Conservation (phyloP, 1,140 invertebrate species). For the Brachionus rotundiformis region DNA sequence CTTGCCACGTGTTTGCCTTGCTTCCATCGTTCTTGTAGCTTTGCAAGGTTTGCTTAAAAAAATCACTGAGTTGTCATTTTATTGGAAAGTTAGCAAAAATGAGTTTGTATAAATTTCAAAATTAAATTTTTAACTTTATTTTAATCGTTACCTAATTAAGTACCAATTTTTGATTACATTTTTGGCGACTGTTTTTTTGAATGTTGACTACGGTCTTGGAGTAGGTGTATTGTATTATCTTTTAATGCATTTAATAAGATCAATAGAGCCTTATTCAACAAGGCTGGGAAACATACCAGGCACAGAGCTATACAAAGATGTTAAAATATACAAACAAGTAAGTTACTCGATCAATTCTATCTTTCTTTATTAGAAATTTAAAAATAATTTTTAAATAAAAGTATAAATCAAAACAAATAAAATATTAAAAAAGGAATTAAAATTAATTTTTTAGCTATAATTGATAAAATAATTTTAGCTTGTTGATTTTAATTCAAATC, state of each 20-base stretch:
- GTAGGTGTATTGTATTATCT: slow-evolving; percentile 52
- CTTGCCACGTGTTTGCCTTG: slow-evolving; percentile 59
- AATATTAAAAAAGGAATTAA: too few relatives aligned
- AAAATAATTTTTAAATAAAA: too few relatives aligned
- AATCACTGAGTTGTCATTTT: slow-evolving; percentile 59
- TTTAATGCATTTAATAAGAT: slow-evolving; percentile 50
- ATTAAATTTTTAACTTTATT: too few relatives aligned
- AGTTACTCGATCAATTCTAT: too few relatives aligned
- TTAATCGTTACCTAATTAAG: too few relatives aligned
- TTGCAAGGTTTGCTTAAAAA: slow-evolving; percentile 65
- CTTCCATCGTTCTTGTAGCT: slow-evolving; percentile 66
- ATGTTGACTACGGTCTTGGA: slow-evolving; percentile 56
- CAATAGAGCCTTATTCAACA: slow-evolving; percentile 61
- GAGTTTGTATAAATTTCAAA: slow-evolving; percentile 55
- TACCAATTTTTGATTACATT: slow-evolving; percentile 54
- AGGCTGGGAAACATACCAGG: slow-evolving; percentile 42
- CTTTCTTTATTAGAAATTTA: too few relatives aligned
- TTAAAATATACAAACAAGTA: slow-evolving; percentile 37
- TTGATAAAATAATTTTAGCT: too few relatives aligned
- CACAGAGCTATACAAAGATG: slow-evolving; percentile 52
- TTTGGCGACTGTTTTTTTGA: slow-evolving; percentile 42
- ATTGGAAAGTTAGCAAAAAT: slow-evolving; percentile 59
- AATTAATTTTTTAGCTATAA: too few relatives aligned
- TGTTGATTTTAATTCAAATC: too few relatives aligned
- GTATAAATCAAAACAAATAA: too few relatives aligned